These are phyloP conservation scores for Sebastes aleutianus DNA, from an alignment of 2,797 vertebrate genomes.

Conservation along the genomic window DNA sequence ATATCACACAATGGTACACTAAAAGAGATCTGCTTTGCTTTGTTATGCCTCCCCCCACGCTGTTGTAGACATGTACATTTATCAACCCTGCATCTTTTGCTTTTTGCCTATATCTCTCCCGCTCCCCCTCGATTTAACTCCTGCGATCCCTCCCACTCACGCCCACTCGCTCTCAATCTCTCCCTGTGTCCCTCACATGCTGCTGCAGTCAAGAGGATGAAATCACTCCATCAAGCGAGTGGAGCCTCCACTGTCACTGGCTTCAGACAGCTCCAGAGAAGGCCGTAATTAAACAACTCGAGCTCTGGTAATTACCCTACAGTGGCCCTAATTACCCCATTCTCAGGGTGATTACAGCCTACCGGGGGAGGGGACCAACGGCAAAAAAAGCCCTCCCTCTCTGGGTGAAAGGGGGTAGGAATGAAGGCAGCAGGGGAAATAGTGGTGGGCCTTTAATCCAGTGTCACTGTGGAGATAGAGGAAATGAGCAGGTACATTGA, in stretches of 20 bases:
- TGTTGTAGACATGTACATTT: conserved; percentile 19
- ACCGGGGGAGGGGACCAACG: conserved; percentile 62
- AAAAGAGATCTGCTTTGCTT: conserved; percentile 9
- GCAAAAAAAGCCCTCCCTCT: conserved; percentile 68
- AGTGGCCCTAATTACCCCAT: conserved; percentile 84
- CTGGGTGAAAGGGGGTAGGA: conserved; percentile 42
- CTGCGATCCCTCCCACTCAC: conserved; percentile 44
- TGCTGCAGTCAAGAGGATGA: conserved; percentile 72
- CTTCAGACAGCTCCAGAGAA: conserved; percentile 77
- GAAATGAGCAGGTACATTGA: conserved; percentile 60
- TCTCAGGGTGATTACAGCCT: conserved; percentile 81
- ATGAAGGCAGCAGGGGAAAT: conserved; percentile 28
- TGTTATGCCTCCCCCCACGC: conserved; percentile 1
- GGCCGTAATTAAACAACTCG: conserved; percentile 85
- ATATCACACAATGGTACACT: neutral
- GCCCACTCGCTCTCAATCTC: conserved; percentile 50
- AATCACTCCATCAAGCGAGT: conserved; percentile 72
- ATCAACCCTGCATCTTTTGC: conserved; percentile 28
- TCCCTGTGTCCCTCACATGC: conserved; percentile 49
- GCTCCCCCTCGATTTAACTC: conserved; percentile 41
- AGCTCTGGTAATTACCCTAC: conserved; percentile 84
- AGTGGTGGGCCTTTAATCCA: conserved; percentile 37
- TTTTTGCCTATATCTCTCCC: conserved; percentile 26
- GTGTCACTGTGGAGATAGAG: conserved; percentile 48
- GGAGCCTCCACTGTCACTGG: conserved; percentile 75